phyloP scores from a whole-genome alignment of 1,140 invertebrate genomes.

The Orius insidiosus region DNA sequence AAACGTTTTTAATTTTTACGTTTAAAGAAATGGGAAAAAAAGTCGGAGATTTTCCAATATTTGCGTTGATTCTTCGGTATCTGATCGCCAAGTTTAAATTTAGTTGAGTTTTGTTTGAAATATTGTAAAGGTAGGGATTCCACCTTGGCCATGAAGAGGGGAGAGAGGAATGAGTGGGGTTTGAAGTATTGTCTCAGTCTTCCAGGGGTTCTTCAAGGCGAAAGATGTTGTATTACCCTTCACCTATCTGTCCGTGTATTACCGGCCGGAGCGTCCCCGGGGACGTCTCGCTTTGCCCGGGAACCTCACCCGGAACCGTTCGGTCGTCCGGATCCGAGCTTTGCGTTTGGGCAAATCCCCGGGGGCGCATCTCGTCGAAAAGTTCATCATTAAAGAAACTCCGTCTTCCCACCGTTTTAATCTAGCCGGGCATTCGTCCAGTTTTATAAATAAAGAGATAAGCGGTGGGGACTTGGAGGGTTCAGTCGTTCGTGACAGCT shows the following conservation, averaged over 20 bases:
- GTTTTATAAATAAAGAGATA: background rate
- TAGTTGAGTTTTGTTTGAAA: too few relatives aligned
- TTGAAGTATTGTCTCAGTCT: too few relatives aligned
- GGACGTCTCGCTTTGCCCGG: conserved; percentile 25
- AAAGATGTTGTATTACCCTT: too few relatives aligned
- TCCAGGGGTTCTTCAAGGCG: too few relatives aligned
- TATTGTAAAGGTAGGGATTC: too few relatives aligned
- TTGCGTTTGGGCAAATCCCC: conserved; percentile 34
- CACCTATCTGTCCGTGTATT: background rate
- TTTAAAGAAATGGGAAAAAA: too few relatives aligned
- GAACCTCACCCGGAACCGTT: conserved; percentile 46
- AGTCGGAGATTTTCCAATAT: too few relatives aligned
- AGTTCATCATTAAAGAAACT: conserved; percentile 49
- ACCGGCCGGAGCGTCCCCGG: background rate
- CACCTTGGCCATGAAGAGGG: too few relatives aligned
- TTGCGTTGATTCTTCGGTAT: too few relatives aligned
- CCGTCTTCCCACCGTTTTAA: conserved; percentile 26
- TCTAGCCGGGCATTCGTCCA: conserved; percentile 14
- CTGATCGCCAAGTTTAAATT: too few relatives aligned
- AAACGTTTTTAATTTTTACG: too few relatives aligned
- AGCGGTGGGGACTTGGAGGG: conserved; percentile 14
- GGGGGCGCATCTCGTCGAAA: conserved; percentile 52
- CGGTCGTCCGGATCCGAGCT: conserved; percentile 50
- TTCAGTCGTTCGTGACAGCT: conserved; percentile 21
- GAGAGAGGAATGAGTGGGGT: too few relatives aligned